Evolutionary conservation across 2,113 vertebrate genomes (phyloP).

Genomic region (Hiodon tergisus): DNA sequence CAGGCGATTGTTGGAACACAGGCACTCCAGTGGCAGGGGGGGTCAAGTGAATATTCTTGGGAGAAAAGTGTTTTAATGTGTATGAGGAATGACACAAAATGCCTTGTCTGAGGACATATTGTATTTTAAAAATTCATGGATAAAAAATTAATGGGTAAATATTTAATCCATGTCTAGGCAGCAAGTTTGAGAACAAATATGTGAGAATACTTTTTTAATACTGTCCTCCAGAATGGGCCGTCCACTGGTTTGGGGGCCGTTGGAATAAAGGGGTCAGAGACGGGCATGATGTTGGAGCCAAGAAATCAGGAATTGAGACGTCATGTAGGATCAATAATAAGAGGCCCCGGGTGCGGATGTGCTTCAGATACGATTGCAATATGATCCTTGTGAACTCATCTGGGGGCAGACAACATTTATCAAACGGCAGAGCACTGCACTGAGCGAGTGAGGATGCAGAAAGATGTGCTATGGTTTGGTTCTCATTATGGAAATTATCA

Average conservation of each 20-base stretch:
- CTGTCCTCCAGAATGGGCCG: no score
- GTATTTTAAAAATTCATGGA: no score
- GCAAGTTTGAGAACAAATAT: no score
- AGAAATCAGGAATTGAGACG: not conserved
- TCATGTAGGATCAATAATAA: conserved; percentile 3
- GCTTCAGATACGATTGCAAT: conserved; percentile 1
- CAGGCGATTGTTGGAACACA: not conserved
- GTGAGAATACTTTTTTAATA: no score
- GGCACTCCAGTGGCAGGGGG: not conserved
- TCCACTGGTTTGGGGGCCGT: not conserved
- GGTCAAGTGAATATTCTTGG: not conserved
- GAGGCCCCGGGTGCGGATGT: not conserved
- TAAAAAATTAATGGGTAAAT: no score
- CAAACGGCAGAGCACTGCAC: not conserved
- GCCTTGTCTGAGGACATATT: no score
- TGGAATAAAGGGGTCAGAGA: not conserved
- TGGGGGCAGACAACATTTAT: not conserved
- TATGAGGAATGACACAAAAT: not conserved
- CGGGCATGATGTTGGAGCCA: not conserved
- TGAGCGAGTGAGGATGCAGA: not conserved
- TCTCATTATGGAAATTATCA: not conserved
- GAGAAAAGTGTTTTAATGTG: not conserved
- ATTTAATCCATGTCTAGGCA: no score
- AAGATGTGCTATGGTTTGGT: not conserved
- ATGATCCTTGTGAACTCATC: not conserved